Evolutionary conservation across 2,888 invertebrate genomes (phyloP), one percentile per base, ranked within the genome.

Genomic region (Dicyrtomina minuta): DNA sequence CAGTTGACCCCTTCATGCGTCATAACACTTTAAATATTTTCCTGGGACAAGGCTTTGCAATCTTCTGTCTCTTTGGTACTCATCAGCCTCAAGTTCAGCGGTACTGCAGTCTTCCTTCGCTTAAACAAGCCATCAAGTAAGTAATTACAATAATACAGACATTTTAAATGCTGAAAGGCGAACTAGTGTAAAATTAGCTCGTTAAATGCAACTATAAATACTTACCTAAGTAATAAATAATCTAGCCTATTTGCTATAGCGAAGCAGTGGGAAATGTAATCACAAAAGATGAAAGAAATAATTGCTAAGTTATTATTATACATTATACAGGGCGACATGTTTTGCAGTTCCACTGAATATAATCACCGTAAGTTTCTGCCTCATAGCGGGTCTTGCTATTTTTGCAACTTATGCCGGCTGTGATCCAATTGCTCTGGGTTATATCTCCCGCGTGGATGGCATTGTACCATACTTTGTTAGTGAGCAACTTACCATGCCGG

Each of bases 401-500:
- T 77, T 75, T 59, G 43, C 78, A 0, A 66, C 74, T 0, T 78
- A 76, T 26, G 75, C 71, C 0, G 77, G 74, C 1, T 78, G 78
- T 66, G 78, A 78, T 53, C 78, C 78, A 1, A 68, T 74, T 26
- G 71, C 73, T 2, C n/a, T 66, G 12, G 78, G 78, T 10, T 12
- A 66, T 5, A 74, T 78, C 41, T 27, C 27, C 20, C 55, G 67
- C 0, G 72, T 74, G 27, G 78, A 78, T 60, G 59, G 59, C 8
- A 78, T 78, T 27, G 77, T 77, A 3, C 78, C 78, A 2, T 73
- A 78, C 58, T 78, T 78, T 71, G 78, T 78, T 5, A 74, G 60
- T 12, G 60, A 72, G 20, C 71, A 77, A 58, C 41, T 78, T 1
- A 67, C 66, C 10, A 70, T 73, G 17, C 76, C 76, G 0, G 78